phyloP scores from a whole-genome alignment of 2,797 vertebrate species.

The Enteromius argenteus region DNA sequence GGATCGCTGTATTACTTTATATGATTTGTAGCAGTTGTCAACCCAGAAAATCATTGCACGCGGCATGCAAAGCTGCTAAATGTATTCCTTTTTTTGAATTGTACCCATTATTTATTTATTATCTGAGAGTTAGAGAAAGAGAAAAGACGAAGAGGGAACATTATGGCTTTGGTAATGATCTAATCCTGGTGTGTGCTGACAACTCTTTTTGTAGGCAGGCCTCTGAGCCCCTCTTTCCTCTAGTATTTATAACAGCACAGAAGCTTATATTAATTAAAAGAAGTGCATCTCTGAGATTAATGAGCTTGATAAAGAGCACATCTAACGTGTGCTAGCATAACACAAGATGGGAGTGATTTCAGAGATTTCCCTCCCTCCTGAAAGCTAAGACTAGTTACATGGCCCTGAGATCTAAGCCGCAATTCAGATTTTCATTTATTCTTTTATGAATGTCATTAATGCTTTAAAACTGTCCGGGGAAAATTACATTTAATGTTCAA shows the following conservation, averaged over 20 bases:
- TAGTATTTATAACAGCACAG: constrained; percentile 63
- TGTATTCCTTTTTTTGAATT: constrained; percentile 41
- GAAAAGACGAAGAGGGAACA: constrained; percentile 42
- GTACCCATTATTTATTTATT: constrained; percentile 50
- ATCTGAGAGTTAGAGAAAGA: constrained; percentile 27
- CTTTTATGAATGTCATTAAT: constrained; percentile 44
- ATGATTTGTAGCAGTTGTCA: constrained; percentile 47
- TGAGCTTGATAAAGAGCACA: constrained; percentile 68
- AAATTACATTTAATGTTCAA: constrained; percentile 43
- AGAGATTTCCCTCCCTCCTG: constrained; percentile 56
- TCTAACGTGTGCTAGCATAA: constrained; percentile 64
- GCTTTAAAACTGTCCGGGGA: constrained; percentile 42
- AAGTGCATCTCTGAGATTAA: constrained; percentile 71
- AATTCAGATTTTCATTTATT: constrained; percentile 43
- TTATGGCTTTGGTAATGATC: constrained; percentile 53
- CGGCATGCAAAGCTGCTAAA: constrained; percentile 24
- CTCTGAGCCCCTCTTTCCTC: constrained; percentile 51
- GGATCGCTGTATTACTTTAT: constrained; percentile 40
- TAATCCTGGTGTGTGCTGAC: constrained; percentile 52
- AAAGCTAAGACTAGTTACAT: constrained; percentile 45
- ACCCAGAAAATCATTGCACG: constrained; percentile 34
- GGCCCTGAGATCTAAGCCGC: constrained; percentile 40
- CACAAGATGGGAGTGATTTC: constrained; percentile 57
- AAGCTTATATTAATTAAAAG: constrained; percentile 73
- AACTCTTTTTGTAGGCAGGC: constrained; percentile 50